phyloP scores from a whole-genome alignment of 1,140 invertebrate species.

The Eubasilissa regina region DNA sequence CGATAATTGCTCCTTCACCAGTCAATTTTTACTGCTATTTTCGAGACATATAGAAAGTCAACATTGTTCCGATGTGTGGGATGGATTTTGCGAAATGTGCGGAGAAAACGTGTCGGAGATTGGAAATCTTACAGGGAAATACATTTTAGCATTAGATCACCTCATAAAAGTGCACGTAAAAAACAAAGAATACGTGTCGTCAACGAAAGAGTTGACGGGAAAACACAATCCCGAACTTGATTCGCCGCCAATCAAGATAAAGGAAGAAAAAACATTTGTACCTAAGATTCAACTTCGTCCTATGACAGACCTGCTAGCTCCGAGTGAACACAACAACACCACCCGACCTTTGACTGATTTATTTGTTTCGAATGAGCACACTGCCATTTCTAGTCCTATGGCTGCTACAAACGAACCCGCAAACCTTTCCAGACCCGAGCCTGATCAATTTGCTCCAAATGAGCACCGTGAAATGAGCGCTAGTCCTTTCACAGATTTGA shows the following conservation, averaged over 20 bases:
- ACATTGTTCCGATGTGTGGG: constrained; percentile 45
- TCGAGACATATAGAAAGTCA: constrained; percentile 32
- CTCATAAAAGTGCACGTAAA: background rate
- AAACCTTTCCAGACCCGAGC: too few species aligned
- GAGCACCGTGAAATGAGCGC: too few species aligned
- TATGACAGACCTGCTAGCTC: constrained; percentile 26
- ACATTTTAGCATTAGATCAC: constrained; percentile 10
- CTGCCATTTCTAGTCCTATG: too few species aligned
- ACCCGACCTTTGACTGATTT: too few species aligned
- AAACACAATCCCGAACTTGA: background rate
- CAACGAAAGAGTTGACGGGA: background rate
- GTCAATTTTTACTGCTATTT: constrained; percentile 33
- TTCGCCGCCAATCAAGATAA: background rate
- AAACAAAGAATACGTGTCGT: background rate
- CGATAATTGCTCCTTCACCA: constrained; percentile 36
- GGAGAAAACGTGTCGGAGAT: background rate
- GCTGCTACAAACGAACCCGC: too few species aligned
- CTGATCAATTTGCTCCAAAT: too few species aligned
- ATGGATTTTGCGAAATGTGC: constrained; percentile 53
- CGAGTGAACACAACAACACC: background rate
- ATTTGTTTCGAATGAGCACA: too few species aligned
- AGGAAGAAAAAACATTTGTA: background rate
- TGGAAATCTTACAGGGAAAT: background rate
- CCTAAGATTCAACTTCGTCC: constrained; percentile 50
- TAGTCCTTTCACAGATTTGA: too few species aligned